Percentiles rank a stretch among this genome's conserved stretches.
Conservation (phyloP, 2,113 vertebrate genomes). For the Craseonycteris thonglongyai region DNA sequence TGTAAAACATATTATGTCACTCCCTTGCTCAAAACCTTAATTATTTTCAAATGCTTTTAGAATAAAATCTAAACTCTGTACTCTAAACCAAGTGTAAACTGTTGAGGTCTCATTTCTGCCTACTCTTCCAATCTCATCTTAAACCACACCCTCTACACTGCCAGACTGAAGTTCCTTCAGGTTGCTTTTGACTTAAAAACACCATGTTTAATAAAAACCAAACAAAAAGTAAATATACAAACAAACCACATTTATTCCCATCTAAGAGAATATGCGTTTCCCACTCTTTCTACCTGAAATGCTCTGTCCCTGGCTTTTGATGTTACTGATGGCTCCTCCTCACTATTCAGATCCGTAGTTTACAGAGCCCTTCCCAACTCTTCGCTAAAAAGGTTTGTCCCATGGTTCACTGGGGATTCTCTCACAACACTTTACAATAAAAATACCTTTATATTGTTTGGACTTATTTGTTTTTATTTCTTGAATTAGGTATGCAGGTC, state of each 20-base stretch:
- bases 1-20: background rate
- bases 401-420: accelerated
- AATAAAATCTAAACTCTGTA: background rate
- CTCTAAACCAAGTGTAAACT: background rate
- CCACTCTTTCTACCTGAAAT: background rate
- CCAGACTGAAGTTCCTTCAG: background rate
- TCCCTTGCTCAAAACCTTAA: background rate
- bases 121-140: background rate
- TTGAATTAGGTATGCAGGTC: background rate
- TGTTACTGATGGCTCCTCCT: background rate
- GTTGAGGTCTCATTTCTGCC: background rate
- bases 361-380: too few relatives aligned
- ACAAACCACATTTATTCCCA: background rate
- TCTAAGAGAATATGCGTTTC: background rate
- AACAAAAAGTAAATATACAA: too few relatives aligned
- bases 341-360: background rate
- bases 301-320: background rate
- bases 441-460: background rate
- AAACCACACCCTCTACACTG: background rate
- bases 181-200: background rate
- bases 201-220: too few relatives aligned
- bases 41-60: background rate
- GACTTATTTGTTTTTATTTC: background rate
- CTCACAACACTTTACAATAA: background rate
- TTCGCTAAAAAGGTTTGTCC: background rate